Evolutionary conservation across 2,113 vertebrate species (phyloP), one percentile per base, ranked within the genome.

Genomic region (Gavialis gangeticus): DNA sequence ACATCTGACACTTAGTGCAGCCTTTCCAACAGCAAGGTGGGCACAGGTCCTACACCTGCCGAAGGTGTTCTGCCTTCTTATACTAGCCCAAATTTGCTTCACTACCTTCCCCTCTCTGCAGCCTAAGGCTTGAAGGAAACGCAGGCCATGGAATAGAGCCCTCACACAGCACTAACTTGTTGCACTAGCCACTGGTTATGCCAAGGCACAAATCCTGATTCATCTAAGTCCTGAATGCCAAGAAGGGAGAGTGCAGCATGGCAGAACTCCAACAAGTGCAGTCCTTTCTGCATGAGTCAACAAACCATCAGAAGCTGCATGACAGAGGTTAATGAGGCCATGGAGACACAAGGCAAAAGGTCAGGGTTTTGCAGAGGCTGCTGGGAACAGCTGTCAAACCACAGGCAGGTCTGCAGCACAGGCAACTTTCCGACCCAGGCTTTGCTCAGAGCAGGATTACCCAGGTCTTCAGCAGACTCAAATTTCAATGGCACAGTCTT

Each of bases 311-410:
- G 87, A 89, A 79, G 46, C 59, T 75, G n/a, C 66, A 57, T 5
- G 86, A 95, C 79, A 96, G 94, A 96, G 85, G 91, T 92, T 95
- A 95, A 95, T 91, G 84, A 93, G 95, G 87, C 79, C 90, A 96
- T 9, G 15, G 34, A 94, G 79, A 90, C 54, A 88, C n/a, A 79
- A 0, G 0, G 85, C 85, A 88, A 87, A 94, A 93, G 73, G 62
- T 87, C 75, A 80, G 37, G 46, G 89, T 82, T 94, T 84, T 82
- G 64, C 75, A 91, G 66, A 4, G 64, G 30, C 63, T 82, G 81
- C 57, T 92, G 85, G 19, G 4, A 95, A 91, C 27, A 80, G 64
- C 86, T 85, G 81, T 75, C 92, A 93, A 95, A 81, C 25, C 11
- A 80, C 30, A 85, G 83, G 54, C 57, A 84, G 46, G 62, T 22